Evolutionary conservation across 2,888 invertebrate species (phyloP).

Genomic region (Leptarthrus brevirostris): DNA sequence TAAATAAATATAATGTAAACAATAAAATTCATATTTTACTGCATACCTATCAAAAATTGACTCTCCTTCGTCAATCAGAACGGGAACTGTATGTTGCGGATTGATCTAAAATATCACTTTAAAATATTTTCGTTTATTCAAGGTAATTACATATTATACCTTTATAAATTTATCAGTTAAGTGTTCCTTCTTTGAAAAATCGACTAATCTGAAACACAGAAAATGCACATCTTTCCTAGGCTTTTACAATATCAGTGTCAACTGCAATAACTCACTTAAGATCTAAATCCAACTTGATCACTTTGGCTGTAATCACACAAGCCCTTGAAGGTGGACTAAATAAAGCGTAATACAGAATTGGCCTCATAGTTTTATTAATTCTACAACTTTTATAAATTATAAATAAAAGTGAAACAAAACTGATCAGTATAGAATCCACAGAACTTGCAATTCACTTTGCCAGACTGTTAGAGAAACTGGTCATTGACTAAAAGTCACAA

Average conservation of each 20-base stretch:
- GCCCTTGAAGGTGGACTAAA: constrained; percentile 69
- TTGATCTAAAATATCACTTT: constrained; percentile 71
- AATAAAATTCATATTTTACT: too few relatives aligned
- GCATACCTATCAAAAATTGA: constrained; percentile 70
- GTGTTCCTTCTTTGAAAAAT: constrained; percentile 65
- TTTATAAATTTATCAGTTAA: constrained; percentile 64
- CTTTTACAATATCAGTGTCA: not conserved
- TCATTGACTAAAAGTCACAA: too few relatives aligned
- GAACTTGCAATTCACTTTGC: too few relatives aligned
- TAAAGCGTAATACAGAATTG: constrained; percentile 56
- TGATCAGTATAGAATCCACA: too few relatives aligned
- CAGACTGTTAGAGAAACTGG: too few relatives aligned
- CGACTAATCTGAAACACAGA: constrained; percentile 64
- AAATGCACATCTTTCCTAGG: not conserved
- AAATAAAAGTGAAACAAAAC: too few relatives aligned
- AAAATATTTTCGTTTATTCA: too few relatives aligned
- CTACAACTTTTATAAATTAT: too few relatives aligned
- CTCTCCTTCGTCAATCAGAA: constrained; percentile 69
- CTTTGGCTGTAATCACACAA: constrained; percentile 67
- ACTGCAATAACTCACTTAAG: constrained; percentile 59
- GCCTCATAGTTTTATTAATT: not conserved
- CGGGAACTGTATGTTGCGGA: constrained; percentile 71
- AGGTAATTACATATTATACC: too few relatives aligned
- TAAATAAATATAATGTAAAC: not conserved
- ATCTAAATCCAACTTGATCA: constrained; percentile 67